Evolutionary conservation across 2,797 vertebrate genomes (phyloP).

Genomic region (Alcedo atthis): DNA sequence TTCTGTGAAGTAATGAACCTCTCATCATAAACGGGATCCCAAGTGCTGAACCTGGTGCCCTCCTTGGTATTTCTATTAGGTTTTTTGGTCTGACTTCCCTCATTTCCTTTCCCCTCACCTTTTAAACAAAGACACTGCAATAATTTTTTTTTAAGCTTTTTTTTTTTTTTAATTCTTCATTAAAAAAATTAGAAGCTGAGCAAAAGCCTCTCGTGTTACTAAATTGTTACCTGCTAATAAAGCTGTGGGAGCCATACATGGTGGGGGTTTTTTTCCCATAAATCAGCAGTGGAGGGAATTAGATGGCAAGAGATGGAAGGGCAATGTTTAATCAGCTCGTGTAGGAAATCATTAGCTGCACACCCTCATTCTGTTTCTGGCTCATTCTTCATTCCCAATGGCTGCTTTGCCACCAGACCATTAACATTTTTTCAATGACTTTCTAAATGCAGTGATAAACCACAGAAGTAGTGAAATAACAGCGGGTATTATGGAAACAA

Average conservation of each 20-base stretch:
- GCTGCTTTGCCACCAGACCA: constrained; percentile 63
- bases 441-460: constrained; percentile 69
- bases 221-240: constrained; percentile 75
- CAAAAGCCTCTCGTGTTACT: constrained; percentile 38
- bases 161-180: constrained; percentile 11
- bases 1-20: constrained; percentile 63
- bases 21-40: constrained; percentile 45
- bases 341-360: constrained; percentile 80
- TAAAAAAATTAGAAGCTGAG: constrained; percentile 67
- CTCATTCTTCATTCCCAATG: constrained; percentile 78
- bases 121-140: constrained; percentile 25
- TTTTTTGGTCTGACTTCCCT: constrained; percentile 2
- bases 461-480: constrained; percentile 57
- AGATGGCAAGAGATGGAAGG: constrained; percentile 75
- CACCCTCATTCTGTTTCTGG: constrained; percentile 56
- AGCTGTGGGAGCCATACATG: constrained; percentile 50
- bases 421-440: constrained; percentile 78
- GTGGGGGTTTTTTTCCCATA: constrained; percentile 63
- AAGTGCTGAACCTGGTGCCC: not conserved
- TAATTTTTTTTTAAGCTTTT: not conserved
- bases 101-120: not conserved
- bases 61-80: constrained; percentile 10
- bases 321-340: constrained; percentile 78
- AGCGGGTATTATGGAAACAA: constrained; percentile 42
- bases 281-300: constrained; percentile 74